Percentiles rank a stretch among this genome's conserved stretches.
phyloP scores from a whole-genome alignment of 2,888 invertebrate species.

The Pristionchus arcanus region DNA sequence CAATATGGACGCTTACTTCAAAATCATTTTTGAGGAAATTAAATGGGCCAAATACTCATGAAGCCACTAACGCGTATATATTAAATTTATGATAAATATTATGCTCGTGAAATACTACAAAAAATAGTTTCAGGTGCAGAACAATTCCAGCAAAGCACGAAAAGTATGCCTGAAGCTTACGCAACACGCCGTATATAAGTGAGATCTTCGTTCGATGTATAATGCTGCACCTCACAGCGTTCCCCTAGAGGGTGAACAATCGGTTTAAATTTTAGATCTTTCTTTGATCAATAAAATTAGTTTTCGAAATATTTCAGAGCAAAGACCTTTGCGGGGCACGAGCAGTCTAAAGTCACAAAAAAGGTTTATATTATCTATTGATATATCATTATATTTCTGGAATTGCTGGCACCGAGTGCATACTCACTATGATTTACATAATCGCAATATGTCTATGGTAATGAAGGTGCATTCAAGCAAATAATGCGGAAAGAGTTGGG shows the following conservation, averaged over 20 bases:
- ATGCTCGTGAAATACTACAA: neutral
- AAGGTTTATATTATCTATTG: constrained; percentile 63
- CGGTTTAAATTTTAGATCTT: too few relatives aligned
- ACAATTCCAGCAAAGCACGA: constrained; percentile 50
- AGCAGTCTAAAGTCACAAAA: constrained; percentile 71
- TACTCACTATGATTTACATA: neutral
- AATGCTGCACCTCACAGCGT: too few relatives aligned
- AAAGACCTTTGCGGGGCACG: constrained; percentile 78
- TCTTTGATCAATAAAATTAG: too few relatives aligned
- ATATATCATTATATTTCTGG: neutral
- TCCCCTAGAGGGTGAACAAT: too few relatives aligned
- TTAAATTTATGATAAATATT: too few relatives aligned
- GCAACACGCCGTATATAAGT: constrained; percentile 68
- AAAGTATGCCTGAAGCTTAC: constrained; percentile 59
- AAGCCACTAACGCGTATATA: too few relatives aligned
- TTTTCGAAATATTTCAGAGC: constrained; percentile 67
- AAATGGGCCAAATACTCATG: too few relatives aligned
- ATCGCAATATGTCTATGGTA: neutral
- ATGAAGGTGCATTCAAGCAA: neutral
- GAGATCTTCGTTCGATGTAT: constrained; percentile 15
- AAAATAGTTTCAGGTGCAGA: constrained; percentile 41
- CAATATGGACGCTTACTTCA: too few relatives aligned
- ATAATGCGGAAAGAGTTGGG: constrained; percentile 56
- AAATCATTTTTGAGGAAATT: too few relatives aligned
- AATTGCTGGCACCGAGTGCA: neutral